phyloP scores from a whole-genome alignment of 2,797 vertebrate genomes.

The Aplochiton taeniatus region DNA sequence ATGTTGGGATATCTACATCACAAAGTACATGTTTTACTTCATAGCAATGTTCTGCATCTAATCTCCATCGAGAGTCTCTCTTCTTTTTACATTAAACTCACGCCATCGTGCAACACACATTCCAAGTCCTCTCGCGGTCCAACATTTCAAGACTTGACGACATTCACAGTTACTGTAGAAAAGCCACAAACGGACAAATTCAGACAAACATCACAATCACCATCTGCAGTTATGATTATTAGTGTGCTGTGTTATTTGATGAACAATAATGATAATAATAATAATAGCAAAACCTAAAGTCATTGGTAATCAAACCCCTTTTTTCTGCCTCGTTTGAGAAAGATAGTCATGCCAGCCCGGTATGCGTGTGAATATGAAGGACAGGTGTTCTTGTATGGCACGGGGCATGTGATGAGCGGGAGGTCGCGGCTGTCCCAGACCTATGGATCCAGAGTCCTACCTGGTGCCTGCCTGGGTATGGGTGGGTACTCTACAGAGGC shows the following conservation, averaged over 20 bases:
- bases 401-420: slow-evolving; percentile 32
- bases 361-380: not conserved
- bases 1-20: slow-evolving; percentile 65
- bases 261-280: too few species aligned
- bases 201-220: slow-evolving; percentile 37
- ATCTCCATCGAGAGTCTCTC: slow-evolving; percentile 22
- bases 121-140: slow-evolving; percentile 35
- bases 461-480: slow-evolving; percentile 29
- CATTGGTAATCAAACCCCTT: not conserved
- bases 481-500: slow-evolving; percentile 41
- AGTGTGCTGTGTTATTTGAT: too few species aligned
- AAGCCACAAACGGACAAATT: slow-evolving; percentile 33
- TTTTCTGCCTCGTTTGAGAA: not conserved
- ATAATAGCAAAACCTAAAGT: too few species aligned
- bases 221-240: slow-evolving; percentile 15
- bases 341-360: slow-evolving; percentile 42
- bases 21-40: slow-evolving; percentile 57
- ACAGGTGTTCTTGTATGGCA: too few species aligned
- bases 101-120: slow-evolving; percentile 38
- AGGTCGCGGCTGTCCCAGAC: slow-evolving; percentile 34
- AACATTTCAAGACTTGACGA: slow-evolving; percentile 31
- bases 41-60: slow-evolving; percentile 35
- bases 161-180: not conserved
- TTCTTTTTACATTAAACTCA: slow-evolving; percentile 33
- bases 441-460: slow-evolving; percentile 43